Conservation (phyloP, 2,888 invertebrate genomes). For the Calameuta filiformis region DNA sequence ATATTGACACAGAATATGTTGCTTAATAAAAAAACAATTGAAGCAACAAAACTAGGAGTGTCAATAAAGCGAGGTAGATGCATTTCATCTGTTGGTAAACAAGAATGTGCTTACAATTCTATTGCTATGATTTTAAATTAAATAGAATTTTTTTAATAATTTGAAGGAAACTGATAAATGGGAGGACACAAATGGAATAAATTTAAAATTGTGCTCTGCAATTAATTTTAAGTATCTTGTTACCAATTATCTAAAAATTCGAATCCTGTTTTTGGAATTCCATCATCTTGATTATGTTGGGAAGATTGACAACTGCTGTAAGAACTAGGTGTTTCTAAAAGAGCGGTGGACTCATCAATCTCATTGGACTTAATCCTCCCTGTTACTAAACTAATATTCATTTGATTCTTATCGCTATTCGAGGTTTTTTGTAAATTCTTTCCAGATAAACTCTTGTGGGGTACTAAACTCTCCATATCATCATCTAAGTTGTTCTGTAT, state of each 20-base stretch:
- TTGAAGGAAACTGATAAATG: background rate
- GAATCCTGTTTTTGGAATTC: slow-evolving; percentile 70
- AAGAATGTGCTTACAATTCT: background rate
- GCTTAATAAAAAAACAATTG: background rate
- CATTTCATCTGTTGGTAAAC: background rate
- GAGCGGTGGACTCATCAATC: slow-evolving; percentile 53
- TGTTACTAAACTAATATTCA: slow-evolving; percentile 48
- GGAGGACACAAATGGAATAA: background rate
- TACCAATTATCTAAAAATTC: slow-evolving; percentile 72
- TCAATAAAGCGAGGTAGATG: background rate
- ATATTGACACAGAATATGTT: background rate
- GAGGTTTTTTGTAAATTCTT: slow-evolving; percentile 26
- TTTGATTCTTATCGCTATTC: slow-evolving; percentile 45
- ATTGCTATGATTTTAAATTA: background rate
- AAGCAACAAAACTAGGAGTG: background rate
- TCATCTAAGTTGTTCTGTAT: slow-evolving; percentile 49
- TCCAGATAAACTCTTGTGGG: slow-evolving; percentile 35
- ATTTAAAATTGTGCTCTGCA: background rate
- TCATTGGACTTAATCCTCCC: slow-evolving; percentile 54
- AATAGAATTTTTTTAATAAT: background rate
- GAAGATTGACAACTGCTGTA: slow-evolving; percentile 59
- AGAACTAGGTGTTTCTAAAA: slow-evolving; percentile 60
- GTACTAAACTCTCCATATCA: slow-evolving; percentile 52
- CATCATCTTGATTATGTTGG: slow-evolving; percentile 55
- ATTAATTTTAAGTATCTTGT: slow-evolving; percentile 14